Evolutionary conservation across 2,797 vertebrate species (phyloP), one percentile per base, ranked within the genome.

Genomic region (Choloepus didactylus): DNA sequence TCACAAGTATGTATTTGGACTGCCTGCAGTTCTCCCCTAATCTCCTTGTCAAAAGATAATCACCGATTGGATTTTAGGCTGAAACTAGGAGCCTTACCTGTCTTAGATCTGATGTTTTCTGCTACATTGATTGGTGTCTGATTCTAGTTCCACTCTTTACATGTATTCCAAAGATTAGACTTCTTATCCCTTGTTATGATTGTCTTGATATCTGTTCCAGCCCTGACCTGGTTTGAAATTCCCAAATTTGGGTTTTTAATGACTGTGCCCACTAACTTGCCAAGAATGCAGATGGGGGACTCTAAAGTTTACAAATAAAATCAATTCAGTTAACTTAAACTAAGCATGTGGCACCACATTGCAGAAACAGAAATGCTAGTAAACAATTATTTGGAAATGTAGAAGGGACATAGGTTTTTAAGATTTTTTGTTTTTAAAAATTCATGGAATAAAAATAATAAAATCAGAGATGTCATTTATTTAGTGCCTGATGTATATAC

Each of bases 131-230:
- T 19, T 16, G 38, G 15, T 10, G 10, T 80, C 18, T 87, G n/a
- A 89, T 3, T 64, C 41, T 77, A 89, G 29, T 80, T 18, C 10
- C 9, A 51, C 6, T 31, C 29, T 56, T 72, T 41, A 41, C 1
- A 41, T 72, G 64, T 51, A 60, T 80, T 97, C 64, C n/a, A 87
- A 81, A 85, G 35, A 41, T 62, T 87, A 73, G 23, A 41, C 15
- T 25, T 72, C 2, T 73, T 46, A 27, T 23, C 2, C 67, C 31
- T 38, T 94, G 7, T 82, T 14, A 18, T 46, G 49, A 59, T 54
- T 59, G 62, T 21, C 27, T 19, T 84, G 60, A 38, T 31, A 49
- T 49, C 46, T 49, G 46, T 62, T 81, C 41, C 56, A 12, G 56
- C 25, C 60, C 38, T 35, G n/a, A 89, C 69, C 9, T 69, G n/a